A percentile compares a stretch with the other conserved stretches of the same genome.
Evolutionary conservation across 2,797 vertebrate genomes (phyloP).

Genomic region (Phoebastria nigripes): DNA sequence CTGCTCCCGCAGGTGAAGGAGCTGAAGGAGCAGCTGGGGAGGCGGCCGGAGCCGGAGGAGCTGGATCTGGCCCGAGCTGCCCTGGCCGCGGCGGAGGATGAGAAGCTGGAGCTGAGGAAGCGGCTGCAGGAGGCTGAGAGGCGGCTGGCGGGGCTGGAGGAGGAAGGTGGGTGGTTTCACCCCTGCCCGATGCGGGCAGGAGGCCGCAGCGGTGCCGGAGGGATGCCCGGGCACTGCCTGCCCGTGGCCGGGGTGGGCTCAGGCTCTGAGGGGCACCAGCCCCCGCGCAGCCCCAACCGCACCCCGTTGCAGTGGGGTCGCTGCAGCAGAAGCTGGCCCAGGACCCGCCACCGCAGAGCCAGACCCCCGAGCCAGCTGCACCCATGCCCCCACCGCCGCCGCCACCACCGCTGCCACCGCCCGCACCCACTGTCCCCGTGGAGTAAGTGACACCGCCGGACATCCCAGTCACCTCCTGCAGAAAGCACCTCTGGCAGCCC

Average conservation of each 20-base stretch:
- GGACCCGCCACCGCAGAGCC: neutral
- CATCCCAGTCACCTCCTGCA: neutral
- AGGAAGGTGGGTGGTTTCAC: conserved; percentile 63
- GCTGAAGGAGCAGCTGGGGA: conserved; percentile 59
- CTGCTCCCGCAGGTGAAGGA: conserved; percentile 22
- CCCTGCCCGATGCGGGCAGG: neutral
- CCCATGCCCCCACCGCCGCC: conserved; percentile 36
- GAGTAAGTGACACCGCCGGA: conserved; percentile 42
- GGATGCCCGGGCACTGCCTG: neutral
- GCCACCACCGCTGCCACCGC: neutral
- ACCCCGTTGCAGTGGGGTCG: neutral
- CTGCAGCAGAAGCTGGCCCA: neutral
- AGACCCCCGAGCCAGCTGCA: neutral
- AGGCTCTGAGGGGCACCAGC: neutral
- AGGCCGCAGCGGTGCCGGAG: neutral
- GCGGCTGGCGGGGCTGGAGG: conserved; percentile 49
- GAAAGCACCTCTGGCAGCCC: neutral
- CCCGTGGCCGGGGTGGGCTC: neutral
- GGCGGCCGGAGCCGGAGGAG: neutral
- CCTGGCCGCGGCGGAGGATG: conserved; percentile 53
- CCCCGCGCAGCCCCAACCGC: rapidly evolving
- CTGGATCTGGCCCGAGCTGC: conserved; percentile 40
- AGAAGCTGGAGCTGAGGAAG: conserved; percentile 42
- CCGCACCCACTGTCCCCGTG: neutral
- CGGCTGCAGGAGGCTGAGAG: conserved; percentile 58